Base-by-base conservation (phyloP, 2,888 invertebrate genomes). In the Ormyrus thymus region DNA sequence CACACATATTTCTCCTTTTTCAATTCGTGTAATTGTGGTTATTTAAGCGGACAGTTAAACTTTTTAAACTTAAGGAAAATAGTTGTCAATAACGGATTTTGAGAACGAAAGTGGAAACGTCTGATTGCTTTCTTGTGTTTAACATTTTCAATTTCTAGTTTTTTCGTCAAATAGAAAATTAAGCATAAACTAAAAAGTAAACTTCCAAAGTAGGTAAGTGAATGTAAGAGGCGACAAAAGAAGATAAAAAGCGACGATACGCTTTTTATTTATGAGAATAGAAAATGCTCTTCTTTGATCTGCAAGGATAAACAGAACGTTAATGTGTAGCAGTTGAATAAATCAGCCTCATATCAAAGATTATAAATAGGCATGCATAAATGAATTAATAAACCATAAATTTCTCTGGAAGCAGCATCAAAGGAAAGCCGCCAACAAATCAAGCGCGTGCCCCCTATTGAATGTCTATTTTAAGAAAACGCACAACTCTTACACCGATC, bases 301-400 rank as follows among this genome's bases (percentile, higher is more conserved):
- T 29, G 29, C 29, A 29, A 29, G 29, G 29, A 29, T 29, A 29
- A 29, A 29, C 29, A 29, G 29, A 29, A 29, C 29, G 29, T 29
- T 29, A 55, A 55, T 55, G 55, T 55, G 13, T 55, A 55, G 29
- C 29, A 29, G 29, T 29, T 29, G 29, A 29, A 29, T 29, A 29
- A 11, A 5, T 58, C 15, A n/a, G 11, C 48, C 13, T 48, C 48
- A 9, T 48, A 13, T 15, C 62, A 62, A 7, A 48, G n/a, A 62
- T 11, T 46, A 62, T 62, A 13, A 62, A 62, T 48, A 46, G 62
- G 48, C 48, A 45, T 62, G 62, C 46, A 62, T 62, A 62, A 62
- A 45, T 61, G 61, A n/a, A 48, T 62, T 62, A 62, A 62, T 62
- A 62, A 46, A 48, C 48, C 62, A 62, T 62, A 62, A 62, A 62